Evolutionary conservation across 2,888 invertebrate species (phyloP).

Genomic region (Pharmacophagus antenor): DNA sequence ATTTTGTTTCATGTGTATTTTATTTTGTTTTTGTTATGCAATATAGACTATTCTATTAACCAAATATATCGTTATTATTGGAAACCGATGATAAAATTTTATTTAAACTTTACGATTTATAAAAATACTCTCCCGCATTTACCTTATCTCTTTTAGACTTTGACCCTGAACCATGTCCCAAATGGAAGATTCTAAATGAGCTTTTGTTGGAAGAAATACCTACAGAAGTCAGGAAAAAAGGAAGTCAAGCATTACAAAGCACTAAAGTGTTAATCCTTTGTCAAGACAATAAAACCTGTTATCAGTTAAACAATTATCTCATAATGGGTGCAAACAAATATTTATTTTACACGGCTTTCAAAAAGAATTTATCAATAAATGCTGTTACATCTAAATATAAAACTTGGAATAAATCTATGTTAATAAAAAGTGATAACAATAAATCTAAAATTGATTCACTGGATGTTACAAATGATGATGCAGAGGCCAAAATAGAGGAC

Average conservation of each 20-base stretch:
- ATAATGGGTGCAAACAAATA: slow-evolving; percentile 84
- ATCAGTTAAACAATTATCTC: slow-evolving; percentile 87
- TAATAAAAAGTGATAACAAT: slow-evolving; percentile 36
- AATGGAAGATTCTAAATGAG: slow-evolving; percentile 93
- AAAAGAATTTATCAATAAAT: slow-evolving; percentile 80
- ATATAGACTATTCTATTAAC: too few species aligned
- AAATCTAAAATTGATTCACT: slow-evolving; percentile 38
- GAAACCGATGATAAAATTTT: too few species aligned
- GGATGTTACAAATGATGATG: slow-evolving; percentile 40
- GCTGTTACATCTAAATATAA: slow-evolving; percentile 77
- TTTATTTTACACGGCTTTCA: slow-evolving; percentile 82
- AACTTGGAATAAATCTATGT: slow-evolving; percentile 47
- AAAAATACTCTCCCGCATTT: too few species aligned
- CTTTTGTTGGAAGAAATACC: slow-evolving; percentile 91
- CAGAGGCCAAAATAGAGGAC: slow-evolving; percentile 41
- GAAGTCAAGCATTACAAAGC: slow-evolving; percentile 54
- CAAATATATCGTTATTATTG: too few species aligned
- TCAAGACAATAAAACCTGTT: slow-evolving; percentile 90
- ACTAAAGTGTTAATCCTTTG: slow-evolving; percentile 91
- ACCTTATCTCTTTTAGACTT: slow-evolving; percentile 78
- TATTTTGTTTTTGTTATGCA: too few species aligned
- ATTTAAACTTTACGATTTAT: slow-evolving; percentile 1
- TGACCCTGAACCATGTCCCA: slow-evolving; percentile 91
- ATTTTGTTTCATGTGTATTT: too few species aligned
- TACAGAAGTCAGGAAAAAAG: slow-evolving; percentile 82